phyloP scores from a whole-genome alignment of 1,140 invertebrate species.

The Thrips palmi region DNA sequence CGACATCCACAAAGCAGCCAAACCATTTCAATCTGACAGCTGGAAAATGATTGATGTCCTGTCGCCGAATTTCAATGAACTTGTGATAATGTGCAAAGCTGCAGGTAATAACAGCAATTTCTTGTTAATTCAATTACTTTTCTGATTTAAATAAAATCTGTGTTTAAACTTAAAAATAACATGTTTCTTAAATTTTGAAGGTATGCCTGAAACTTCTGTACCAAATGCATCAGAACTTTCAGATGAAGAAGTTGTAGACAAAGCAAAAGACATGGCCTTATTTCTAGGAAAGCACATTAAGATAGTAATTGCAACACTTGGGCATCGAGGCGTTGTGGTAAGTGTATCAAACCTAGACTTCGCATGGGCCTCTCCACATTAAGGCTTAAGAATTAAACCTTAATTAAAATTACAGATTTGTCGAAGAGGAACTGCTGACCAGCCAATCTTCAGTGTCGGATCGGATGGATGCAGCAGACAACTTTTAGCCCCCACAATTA shows the following conservation, averaged over 20 bases:
- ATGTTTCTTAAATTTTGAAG: not conserved
- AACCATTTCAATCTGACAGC: conserved; percentile 29
- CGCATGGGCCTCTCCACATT: no score
- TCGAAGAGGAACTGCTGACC: no score
- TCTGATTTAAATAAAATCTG: not conserved
- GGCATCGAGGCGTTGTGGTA: conserved; percentile 13
- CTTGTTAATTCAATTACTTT: no score
- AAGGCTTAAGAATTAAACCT: no score
- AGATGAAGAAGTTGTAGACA: conserved; percentile 9
- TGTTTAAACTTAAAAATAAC: conserved; percentile 4
- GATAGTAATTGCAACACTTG: conserved; percentile 14
- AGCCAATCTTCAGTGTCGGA: conserved; percentile 9
- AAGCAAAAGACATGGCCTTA: conserved; percentile 8
- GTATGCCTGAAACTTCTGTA: not conserved
- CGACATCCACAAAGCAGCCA: conserved; percentile 34
- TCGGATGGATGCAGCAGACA: conserved; percentile 5
- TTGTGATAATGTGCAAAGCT: conserved; percentile 29
- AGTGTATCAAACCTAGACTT: no score
- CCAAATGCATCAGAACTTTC: not conserved
- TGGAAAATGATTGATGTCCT: conserved; percentile 33
- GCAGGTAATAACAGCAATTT: conserved; percentile 8
- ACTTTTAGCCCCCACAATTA: conserved; percentile 7
- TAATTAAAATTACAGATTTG: no score
- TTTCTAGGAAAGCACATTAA: conserved; percentile 11
- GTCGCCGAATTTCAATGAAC: conserved; percentile 54